These are phyloP conservation scores for Trissolcus japonicus DNA, from an alignment of 2,888 invertebrate genomes.

Conservation along the genomic window DNA sequence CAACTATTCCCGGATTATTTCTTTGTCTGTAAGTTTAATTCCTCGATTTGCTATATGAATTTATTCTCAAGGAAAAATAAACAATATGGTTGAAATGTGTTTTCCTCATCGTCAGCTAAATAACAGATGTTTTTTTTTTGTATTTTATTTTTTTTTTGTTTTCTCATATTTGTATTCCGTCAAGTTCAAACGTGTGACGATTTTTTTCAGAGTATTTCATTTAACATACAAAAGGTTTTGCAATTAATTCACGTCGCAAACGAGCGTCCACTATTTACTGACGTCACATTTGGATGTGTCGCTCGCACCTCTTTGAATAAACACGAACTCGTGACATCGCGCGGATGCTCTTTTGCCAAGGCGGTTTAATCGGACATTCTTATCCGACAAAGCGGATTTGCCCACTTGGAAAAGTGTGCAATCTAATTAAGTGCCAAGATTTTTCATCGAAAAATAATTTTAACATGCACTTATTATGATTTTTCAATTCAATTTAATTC, in stretches of 20 bases:
- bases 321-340: constrained; percentile 29
- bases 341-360: constrained; percentile 35
- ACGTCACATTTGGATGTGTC: constrained; percentile 50
- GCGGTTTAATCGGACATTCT: constrained; percentile 46
- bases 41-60: constrained; percentile 20
- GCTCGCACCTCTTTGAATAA: constrained; percentile 53
- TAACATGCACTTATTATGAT: no score
- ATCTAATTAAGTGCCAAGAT: constrained; percentile 16
- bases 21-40: constrained; percentile 33
- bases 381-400: constrained; percentile 39
- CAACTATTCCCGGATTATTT: constrained; percentile 45
- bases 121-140: neutral
- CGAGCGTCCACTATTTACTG: constrained; percentile 51
- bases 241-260: constrained; percentile 51
- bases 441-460: constrained; percentile 3
- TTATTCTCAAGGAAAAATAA: neutral
- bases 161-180: neutral
- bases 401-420: constrained; percentile 9
- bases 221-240: constrained; percentile 39
- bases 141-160: no score
- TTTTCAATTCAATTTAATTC: no score
- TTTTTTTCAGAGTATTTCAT: constrained; percentile 42
- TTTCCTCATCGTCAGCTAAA: constrained; percentile 10
- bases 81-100: constrained; percentile 16
- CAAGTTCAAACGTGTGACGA: constrained; percentile 24